Evolutionary conservation across 2,797 vertebrate species (phyloP).

Genomic region (Limnodromus scolopaceus): DNA sequence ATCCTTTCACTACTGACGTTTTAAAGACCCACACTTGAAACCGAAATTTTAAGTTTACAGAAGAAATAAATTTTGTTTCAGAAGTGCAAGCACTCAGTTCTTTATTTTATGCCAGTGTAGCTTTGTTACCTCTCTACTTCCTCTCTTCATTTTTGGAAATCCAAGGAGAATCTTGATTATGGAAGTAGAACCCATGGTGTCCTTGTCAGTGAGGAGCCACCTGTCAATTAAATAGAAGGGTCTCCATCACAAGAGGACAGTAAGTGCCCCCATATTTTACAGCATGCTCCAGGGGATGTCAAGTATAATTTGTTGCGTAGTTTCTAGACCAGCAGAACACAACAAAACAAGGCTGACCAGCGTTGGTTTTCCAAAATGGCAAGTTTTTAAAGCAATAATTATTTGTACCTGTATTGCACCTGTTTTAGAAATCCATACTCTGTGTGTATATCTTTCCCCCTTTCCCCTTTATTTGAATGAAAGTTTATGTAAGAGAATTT

Average conservation of each 20-base stretch:
- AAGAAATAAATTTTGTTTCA: not conserved
- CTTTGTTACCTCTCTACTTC: not conserved
- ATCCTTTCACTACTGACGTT: not conserved
- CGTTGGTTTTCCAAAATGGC: not conserved
- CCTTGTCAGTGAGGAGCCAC: not conserved
- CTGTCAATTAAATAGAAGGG: not conserved
- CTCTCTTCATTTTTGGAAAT: not conserved
- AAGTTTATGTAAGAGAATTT: not conserved
- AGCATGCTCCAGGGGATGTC: not conserved
- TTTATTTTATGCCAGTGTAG: not conserved
- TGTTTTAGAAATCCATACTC: not conserved
- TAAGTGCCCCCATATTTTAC: not conserved
- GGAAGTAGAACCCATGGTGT: not conserved
- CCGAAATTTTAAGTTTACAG: not conserved
- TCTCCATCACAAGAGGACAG: not conserved
- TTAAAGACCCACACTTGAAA: not conserved
- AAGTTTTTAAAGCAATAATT: not conserved
- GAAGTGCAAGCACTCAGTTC: not conserved
- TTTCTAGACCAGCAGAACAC: not conserved
- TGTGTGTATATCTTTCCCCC: not conserved
- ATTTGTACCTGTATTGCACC: not conserved
- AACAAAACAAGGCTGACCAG: not conserved
- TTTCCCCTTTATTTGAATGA: not conserved
- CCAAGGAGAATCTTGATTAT: not conserved
- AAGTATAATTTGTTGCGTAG: not conserved